Evolutionary conservation across 2,888 invertebrate genomes (phyloP).

Genomic region (Magallana nippona): DNA sequence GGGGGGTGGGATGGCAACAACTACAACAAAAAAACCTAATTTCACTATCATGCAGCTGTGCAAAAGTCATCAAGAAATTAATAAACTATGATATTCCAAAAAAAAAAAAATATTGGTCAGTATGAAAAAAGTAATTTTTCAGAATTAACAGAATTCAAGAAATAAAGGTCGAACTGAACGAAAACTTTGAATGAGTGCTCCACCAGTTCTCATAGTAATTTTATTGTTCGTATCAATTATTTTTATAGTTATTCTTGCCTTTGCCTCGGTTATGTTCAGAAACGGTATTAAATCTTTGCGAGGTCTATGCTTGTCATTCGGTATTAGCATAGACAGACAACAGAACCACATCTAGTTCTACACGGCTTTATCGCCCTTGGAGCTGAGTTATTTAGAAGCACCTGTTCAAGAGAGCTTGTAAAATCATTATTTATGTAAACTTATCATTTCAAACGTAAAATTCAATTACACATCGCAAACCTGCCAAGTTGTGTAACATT

Average conservation of each 20-base stretch:
- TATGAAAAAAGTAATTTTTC: neutral
- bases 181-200: neutral
- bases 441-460: conserved; percentile 33
- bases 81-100: no score
- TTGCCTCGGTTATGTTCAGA: conserved; percentile 9
- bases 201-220: neutral
- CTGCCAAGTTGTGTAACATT: conserved; percentile 35
- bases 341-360: neutral
- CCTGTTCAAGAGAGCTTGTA: conserved; percentile 14
- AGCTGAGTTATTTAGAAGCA: conserved; percentile 20
- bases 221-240: conserved; percentile 31
- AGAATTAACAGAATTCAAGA: neutral
- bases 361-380: neutral
- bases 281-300: neutral
- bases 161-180: neutral
- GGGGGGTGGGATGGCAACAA: no score
- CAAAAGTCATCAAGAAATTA: no score
- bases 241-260: conserved; percentile 5
- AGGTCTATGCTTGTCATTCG: conserved; percentile 5
- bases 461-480: conserved; percentile 28
- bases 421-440: conserved; percentile 29
- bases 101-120: no score
- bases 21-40: no score
- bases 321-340: conserved; percentile 18
- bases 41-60: no score